Evolutionary conservation across 2,888 invertebrate species (phyloP).

Genomic region (Thelaira solivaga): DNA sequence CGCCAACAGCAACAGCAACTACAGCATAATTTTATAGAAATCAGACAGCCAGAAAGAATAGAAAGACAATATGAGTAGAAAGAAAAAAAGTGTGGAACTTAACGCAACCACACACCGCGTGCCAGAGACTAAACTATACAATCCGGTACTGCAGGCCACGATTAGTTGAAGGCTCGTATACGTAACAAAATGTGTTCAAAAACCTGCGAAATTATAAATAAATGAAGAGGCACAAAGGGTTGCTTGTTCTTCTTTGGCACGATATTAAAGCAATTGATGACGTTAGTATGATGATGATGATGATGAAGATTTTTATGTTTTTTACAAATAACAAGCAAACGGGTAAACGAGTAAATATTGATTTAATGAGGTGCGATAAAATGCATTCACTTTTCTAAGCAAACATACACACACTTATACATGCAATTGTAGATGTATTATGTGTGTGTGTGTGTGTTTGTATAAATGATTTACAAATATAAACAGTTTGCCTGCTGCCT

Average conservation of each 20-base stretch:
- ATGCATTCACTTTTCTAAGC: constrained; percentile 32
- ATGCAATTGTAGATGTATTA: neutral
- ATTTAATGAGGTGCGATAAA: constrained; percentile 73
- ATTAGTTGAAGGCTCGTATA: constrained; percentile 32
- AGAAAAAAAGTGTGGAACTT: constrained; percentile 54
- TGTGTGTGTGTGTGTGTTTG: neutral
- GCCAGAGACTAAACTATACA: constrained; percentile 29
- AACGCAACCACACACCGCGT: constrained; percentile 59
- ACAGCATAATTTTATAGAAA: neutral
- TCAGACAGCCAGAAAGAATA: neutral
- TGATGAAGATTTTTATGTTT: constrained; percentile 55
- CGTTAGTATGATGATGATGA: constrained; percentile 36
- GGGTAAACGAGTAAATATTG: constrained; percentile 70
- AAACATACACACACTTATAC: neutral
- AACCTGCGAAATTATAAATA: constrained; percentile 17
- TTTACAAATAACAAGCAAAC: constrained; percentile 45
- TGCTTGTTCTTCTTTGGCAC: constrained; percentile 30
- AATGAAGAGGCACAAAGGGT: constrained; percentile 1
- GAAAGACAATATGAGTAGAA: neutral
- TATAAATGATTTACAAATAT: neutral
- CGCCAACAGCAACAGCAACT: neutral
- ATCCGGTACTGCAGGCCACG: constrained; percentile 32
- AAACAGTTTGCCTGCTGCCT: constrained; percentile 22
- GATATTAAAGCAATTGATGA: constrained; percentile 37
- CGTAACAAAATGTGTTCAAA: constrained; percentile 27